Conservation (phyloP, 2,797 vertebrate genomes). For the Pangasius macronema region DNA sequence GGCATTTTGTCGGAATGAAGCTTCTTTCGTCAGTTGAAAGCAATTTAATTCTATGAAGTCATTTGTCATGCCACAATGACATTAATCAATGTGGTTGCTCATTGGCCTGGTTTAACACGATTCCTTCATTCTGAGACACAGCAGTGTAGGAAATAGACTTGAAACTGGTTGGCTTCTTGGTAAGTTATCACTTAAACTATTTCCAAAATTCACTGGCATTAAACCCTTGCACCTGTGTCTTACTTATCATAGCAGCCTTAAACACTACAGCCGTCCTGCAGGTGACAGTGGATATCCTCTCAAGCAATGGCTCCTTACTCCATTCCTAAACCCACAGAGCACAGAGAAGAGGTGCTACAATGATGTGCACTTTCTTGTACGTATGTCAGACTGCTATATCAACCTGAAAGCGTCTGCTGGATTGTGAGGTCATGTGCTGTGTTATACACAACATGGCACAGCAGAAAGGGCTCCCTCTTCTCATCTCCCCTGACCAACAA, state of each 20-base stretch:
- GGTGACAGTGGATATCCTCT: neutral
- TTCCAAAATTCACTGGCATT: neutral
- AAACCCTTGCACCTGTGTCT: neutral
- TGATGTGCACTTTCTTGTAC: neutral
- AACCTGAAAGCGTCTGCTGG: neutral
- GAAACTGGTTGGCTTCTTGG: neutral
- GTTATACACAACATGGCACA: neutral
- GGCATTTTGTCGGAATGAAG: neutral
- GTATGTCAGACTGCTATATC: neutral
- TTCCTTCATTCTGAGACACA: neutral
- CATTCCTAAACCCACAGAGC: neutral
- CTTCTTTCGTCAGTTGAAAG: neutral
- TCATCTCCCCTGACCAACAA: neutral
- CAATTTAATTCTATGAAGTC: neutral
- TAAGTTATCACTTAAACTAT: neutral
- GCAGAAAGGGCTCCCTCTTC: neutral
- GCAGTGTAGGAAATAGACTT: neutral
- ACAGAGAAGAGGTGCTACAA: neutral
- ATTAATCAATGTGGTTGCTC: neutral
- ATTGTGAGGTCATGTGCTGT: neutral
- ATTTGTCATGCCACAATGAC: neutral
- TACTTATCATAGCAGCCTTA: neutral
- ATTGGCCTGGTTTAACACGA: neutral
- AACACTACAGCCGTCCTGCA: neutral
- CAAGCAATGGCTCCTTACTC: neutral